Evolutionary conservation across 2,113 vertebrate species (phyloP).

Genomic region (Acrocephalus arundinaceus): DNA sequence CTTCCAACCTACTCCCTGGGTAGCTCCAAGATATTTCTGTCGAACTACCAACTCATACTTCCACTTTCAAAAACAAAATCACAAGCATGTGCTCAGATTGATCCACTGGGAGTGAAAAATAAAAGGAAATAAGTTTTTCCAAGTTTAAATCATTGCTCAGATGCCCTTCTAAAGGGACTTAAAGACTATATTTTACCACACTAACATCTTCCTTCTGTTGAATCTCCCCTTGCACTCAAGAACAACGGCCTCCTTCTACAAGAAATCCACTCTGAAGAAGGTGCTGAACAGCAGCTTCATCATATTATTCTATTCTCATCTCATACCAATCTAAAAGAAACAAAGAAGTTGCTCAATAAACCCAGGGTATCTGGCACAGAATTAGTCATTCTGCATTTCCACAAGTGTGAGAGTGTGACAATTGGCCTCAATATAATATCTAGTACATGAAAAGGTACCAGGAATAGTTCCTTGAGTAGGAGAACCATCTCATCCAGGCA

Average conservation of each 20-base stretch:
- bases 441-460: neutral
- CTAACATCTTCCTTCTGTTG: neutral
- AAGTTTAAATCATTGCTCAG: neutral
- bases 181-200: neutral
- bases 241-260: neutral
- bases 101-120: rapidly evolving
- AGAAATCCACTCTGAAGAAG: neutral
- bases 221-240: neutral
- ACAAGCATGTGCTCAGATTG: neutral
- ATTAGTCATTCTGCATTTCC: neutral
- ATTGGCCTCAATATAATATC: neutral
- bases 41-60: neutral
- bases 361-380: neutral
- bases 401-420: neutral
- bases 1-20: neutral
- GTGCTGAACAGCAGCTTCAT: neutral
- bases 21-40: neutral
- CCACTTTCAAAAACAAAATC: neutral
- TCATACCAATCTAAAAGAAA: neutral
- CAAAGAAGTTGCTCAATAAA: neutral
- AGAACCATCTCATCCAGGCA: neutral
- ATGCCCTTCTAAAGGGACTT: neutral
- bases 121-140: neutral
- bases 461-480: neutral
- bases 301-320: neutral